phyloP scores from a whole-genome alignment of 2,113 vertebrate genomes.

The Pongo pygmaeus region DNA sequence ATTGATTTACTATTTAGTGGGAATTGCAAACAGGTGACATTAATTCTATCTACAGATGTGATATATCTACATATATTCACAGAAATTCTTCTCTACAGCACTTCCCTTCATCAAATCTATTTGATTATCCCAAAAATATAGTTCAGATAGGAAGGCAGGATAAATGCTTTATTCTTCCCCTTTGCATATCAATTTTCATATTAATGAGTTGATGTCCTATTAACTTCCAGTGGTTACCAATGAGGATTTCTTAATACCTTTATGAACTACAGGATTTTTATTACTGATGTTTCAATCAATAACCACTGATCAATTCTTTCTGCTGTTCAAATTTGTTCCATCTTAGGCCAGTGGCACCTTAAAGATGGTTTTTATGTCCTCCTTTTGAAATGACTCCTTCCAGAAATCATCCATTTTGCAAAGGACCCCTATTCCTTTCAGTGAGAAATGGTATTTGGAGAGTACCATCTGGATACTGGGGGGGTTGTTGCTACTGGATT shows the following conservation, averaged over 20 bases:
- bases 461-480: not conserved
- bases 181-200: not conserved
- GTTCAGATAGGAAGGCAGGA: not conserved
- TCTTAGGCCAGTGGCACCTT: not conserved
- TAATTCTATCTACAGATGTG: not conserved
- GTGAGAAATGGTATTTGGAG: not conserved
- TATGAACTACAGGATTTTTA: not conserved
- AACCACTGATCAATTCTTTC: not conserved
- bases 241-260: not conserved
- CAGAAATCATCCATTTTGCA: not conserved
- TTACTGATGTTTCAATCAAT: not conserved
- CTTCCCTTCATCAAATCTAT: not conserved
- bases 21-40: not conserved
- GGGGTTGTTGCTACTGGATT: not conserved
- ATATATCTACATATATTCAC: not conserved
- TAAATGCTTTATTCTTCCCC: not conserved
- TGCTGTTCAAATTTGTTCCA: not conserved
- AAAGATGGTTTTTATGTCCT: not conserved
- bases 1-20: not conserved
- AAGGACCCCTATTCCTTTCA: not conserved
- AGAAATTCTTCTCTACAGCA: not conserved
- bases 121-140: not conserved
- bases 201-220: not conserved
- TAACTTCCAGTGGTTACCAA: not conserved
- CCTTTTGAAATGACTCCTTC: not conserved